Conservation (phyloP, 1,140 invertebrate species). For the Meloidogyne hapla region DNA sequence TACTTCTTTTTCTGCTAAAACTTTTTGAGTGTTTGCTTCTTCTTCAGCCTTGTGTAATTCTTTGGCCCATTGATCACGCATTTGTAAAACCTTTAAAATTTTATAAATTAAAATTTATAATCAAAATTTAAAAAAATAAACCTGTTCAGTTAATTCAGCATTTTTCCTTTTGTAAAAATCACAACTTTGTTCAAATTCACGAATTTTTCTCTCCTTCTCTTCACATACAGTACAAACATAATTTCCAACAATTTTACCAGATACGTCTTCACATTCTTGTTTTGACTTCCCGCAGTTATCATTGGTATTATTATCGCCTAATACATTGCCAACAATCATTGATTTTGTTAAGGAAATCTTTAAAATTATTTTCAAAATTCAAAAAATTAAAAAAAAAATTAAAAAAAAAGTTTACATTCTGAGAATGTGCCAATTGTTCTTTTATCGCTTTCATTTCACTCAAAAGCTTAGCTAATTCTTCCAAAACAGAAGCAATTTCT, state of each 20-base stretch:
- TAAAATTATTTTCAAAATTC: neutral
- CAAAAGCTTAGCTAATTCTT: constrained; percentile 56
- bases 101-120: neutral
- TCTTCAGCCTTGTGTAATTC: neutral
- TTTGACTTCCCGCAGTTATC: constrained; percentile 11
- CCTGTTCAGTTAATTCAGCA: neutral
- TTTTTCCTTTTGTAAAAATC: neutral
- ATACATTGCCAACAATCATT: neutral
- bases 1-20: neutral
- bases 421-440: neutral
- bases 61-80: neutral
- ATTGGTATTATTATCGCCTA: neutral
- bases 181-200: neutral
- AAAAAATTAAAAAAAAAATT: too few species aligned
- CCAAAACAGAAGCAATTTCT: constrained; percentile 49
- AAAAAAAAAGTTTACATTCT: neutral
- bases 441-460: constrained; percentile 48
- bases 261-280: neutral
- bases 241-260: neutral
- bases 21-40: neutral
- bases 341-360: neutral
- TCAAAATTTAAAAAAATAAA: neutral
- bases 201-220: neutral
- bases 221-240: neutral
- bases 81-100: neutral